phyloP scores from a whole-genome alignment of 2,113 vertebrate species.

The Otocyon megalotis region DNA sequence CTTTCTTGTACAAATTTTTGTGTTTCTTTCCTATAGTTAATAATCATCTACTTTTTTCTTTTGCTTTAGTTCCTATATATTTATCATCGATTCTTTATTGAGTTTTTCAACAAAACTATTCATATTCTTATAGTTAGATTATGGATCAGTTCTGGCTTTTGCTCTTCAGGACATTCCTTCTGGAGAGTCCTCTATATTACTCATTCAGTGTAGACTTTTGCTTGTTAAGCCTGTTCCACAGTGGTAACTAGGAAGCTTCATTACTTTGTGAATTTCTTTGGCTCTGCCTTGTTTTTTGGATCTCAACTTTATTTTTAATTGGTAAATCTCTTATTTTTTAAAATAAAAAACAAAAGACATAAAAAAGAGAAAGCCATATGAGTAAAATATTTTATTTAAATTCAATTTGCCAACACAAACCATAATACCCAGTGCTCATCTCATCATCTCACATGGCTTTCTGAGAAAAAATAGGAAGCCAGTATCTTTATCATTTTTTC shows the following conservation, averaged over 20 bases:
- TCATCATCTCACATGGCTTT: neutral
- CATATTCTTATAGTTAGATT: neutral
- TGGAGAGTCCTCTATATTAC: neutral
- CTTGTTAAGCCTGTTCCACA: neutral
- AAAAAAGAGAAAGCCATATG: too few relatives aligned
- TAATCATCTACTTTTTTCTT: constrained; percentile 10
- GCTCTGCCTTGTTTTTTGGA: neutral
- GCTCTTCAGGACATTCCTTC: neutral
- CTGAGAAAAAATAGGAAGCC: neutral
- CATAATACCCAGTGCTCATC: too few relatives aligned
- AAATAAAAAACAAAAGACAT: too few relatives aligned
- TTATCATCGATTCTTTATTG: constrained; percentile 1
- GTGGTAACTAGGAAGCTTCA: neutral
- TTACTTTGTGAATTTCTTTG: neutral
- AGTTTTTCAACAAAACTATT: neutral
- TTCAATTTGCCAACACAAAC: too few relatives aligned
- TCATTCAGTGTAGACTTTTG: neutral
- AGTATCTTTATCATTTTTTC: neutral
- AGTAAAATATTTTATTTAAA: too few relatives aligned
- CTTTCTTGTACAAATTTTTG: neutral
- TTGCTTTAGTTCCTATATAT: neutral
- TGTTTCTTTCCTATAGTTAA: neutral
- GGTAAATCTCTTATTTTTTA: neutral
- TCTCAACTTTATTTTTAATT: neutral
- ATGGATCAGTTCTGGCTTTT: neutral